Percentiles rank a stretch among this genome's conserved stretches.
phyloP scores from a whole-genome alignment of 2,888 invertebrate genomes.

The Amphipyra berbera region DNA sequence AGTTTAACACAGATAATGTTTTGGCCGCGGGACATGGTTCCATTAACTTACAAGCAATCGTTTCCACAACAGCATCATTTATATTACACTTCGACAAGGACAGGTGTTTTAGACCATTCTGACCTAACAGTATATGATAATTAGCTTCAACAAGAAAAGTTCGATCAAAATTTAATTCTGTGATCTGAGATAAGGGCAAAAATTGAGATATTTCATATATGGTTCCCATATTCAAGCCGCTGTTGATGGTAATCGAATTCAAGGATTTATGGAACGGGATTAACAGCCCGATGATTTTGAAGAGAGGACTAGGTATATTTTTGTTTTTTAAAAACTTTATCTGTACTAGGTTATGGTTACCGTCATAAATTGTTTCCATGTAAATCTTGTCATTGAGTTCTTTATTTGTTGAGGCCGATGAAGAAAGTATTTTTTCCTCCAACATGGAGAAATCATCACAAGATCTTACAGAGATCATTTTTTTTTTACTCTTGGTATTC shows the following conservation, averaged over 20 bases:
- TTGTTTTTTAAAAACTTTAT: conserved; percentile 68
- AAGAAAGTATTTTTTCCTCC: too few species aligned
- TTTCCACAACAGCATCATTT: conserved; percentile 64
- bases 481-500: too few species aligned
- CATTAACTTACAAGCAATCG: too few species aligned
- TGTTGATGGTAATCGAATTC: conserved; percentile 62
- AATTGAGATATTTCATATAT: conserved; percentile 71
- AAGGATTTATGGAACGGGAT: conserved; percentile 63
- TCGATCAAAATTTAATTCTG: too few species aligned
- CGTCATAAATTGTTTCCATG: conserved; percentile 63
- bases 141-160: too few species aligned
- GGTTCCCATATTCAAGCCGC: conserved; percentile 59
- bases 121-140: conserved; percentile 68
- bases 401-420: too few species aligned
- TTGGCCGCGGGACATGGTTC: too few species aligned
- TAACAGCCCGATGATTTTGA: conserved; percentile 68
- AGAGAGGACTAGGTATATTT: conserved; percentile 63
- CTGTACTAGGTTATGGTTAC: conserved; percentile 60
- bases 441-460: background rate
- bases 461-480: background rate
- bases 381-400: background rate
- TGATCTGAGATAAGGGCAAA: too few species aligned
- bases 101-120: conserved; percentile 60
- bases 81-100: conserved; percentile 74
- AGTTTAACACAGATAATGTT: too few species aligned